Evolutionary conservation across 2,888 invertebrate species (phyloP).

Genomic region (Lasioglossum leucozonium): DNA sequence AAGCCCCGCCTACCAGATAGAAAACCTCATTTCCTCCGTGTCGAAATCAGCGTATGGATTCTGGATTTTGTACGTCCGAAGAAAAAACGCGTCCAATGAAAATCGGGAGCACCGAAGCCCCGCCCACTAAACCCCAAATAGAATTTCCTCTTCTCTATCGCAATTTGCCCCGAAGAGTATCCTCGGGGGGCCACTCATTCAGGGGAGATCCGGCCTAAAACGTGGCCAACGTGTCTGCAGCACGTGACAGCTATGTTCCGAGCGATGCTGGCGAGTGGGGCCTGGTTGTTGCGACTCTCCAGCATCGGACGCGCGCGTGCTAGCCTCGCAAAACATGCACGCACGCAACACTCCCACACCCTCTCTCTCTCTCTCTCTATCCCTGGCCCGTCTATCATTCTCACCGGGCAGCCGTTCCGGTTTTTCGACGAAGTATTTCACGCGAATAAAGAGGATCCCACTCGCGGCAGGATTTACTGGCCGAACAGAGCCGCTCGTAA

Average conservation of each 20-base stretch:
- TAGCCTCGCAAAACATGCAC: not conserved
- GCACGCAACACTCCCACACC: no score
- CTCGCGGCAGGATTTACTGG: slow-evolving; percentile 45
- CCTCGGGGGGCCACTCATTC: not conserved
- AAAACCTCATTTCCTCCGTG: no score
- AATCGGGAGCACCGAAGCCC: not conserved
- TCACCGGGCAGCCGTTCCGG: not conserved
- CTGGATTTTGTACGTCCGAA: not conserved
- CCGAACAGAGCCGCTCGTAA: slow-evolving; percentile 44
- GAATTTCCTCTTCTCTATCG: not conserved
- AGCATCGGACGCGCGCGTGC: not conserved
- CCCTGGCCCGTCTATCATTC: not conserved
- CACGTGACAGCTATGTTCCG: not conserved
- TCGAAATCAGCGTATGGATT: not conserved
- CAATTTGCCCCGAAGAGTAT: not conserved
- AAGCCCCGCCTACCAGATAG: not conserved
- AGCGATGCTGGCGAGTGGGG: not conserved
- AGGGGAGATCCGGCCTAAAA: not conserved
- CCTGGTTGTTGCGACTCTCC: not conserved
- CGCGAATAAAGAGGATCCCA: slow-evolving; percentile 37
- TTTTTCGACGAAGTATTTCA: slow-evolving; percentile 12
- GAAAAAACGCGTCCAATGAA: not conserved
- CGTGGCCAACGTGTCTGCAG: not conserved
- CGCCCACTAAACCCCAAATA: not conserved
- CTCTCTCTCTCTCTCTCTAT: not conserved